These are phyloP conservation scores for Numenius arquata DNA, from an alignment of 2,113 vertebrate species.

Conservation along the genomic window DNA sequence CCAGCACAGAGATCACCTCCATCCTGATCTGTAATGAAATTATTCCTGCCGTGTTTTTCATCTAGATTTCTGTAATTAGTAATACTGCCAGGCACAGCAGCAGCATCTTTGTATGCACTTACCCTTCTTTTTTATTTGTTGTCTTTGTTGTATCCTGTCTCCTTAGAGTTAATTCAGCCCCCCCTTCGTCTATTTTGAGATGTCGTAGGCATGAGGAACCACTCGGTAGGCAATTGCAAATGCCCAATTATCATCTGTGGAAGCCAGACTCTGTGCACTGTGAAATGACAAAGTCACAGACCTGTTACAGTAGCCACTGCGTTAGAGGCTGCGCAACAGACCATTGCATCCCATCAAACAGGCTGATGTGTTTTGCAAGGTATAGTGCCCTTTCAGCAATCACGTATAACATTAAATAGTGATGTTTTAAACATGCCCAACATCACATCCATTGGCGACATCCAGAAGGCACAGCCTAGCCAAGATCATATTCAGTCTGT, in stretches of 20 bases:
- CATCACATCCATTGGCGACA: neutral
- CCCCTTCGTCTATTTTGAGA: neutral
- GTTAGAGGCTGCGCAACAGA: slow-evolving; percentile 1
- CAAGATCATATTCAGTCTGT: neutral
- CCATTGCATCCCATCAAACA: neutral
- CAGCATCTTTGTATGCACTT: neutral
- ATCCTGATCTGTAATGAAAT: neutral
- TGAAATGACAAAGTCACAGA: slow-evolving; percentile 41
- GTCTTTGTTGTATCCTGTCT: neutral
- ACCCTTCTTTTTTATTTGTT: neutral
- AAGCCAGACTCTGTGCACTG: neutral
- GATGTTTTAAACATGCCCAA: neutral
- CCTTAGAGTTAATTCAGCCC: neutral
- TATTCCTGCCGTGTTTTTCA: neutral
- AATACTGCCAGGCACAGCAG: neutral
- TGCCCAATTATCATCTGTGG: neutral
- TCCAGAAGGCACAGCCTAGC: neutral
- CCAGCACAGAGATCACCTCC: neutral
- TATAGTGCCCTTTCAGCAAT: neutral
- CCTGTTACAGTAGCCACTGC: neutral
- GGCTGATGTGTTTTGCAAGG: neutral
- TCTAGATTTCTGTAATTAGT: neutral
- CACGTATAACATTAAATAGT: neutral
- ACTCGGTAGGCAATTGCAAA: neutral
- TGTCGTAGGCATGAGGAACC: neutral